Conservation (phyloP, 2,113 vertebrate genomes). For the Hipposideros armiger region DNA sequence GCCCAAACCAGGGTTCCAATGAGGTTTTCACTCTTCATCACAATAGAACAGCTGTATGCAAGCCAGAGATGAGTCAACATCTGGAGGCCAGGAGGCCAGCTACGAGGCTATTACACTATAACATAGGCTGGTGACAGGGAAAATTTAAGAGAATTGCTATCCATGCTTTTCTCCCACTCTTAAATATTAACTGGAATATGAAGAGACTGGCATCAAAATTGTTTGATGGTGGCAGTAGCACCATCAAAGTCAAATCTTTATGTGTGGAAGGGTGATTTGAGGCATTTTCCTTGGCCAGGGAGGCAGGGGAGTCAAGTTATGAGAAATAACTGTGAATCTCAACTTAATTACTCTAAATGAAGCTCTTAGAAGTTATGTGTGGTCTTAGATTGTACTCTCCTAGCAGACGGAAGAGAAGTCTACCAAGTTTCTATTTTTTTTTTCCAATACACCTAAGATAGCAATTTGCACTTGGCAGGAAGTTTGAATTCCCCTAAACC, state of each 20-base stretch:
- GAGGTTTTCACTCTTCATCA: conserved; percentile 21
- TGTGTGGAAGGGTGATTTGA: conserved; percentile 44
- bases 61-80: conserved; percentile 21
- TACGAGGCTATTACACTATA: conserved; percentile 6
- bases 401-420: neutral
- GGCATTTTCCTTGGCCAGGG: neutral
- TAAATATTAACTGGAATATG: conserved; percentile 57
- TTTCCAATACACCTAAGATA: neutral
- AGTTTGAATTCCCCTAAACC: conserved; percentile 62
- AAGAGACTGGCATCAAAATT: neutral
- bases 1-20: neutral
- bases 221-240: neutral
- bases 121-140: neutral
- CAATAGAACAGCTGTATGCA: neutral
- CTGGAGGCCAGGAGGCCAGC: neutral
- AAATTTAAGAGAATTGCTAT: conserved; percentile 14
- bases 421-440: neutral
- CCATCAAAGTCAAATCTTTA: neutral
- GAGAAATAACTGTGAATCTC: neutral
- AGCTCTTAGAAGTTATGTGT: neutral
- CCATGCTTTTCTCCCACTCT: neutral
- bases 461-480: conserved; percentile 61
- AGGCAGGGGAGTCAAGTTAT: neutral
- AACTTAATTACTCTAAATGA: conserved; percentile 17
- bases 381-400: conserved; percentile 30